Evolutionary conservation across 2,113 vertebrate genomes (phyloP).

Genomic region (Raphicerus campestris): DNA sequence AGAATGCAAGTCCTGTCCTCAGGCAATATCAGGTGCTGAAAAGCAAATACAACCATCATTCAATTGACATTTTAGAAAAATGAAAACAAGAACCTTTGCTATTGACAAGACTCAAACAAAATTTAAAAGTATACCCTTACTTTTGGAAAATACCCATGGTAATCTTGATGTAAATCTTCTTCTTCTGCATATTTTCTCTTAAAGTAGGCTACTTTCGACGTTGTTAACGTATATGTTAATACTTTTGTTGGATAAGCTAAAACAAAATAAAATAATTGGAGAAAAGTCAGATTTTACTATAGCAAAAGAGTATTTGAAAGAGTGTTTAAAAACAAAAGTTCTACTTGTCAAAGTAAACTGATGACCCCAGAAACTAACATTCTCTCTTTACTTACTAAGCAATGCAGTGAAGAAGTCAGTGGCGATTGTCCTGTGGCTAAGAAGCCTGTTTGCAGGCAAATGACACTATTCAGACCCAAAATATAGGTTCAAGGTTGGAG

Average conservation of each 20-base stretch:
- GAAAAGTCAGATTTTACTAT: background rate
- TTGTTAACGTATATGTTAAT: slow-evolving; percentile 87
- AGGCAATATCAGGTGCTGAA: slow-evolving; percentile 94
- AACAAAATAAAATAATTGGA: slow-evolving; percentile 62
- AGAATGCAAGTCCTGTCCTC: slow-evolving; percentile 98
- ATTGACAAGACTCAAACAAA: background rate
- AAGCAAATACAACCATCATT: slow-evolving; percentile 30
- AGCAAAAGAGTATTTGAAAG: background rate
- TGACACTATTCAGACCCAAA: background rate
- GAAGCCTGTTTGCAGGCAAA: background rate
- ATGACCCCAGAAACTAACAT: background rate
- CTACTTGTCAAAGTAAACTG: background rate
- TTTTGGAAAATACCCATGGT: slow-evolving; percentile 96
- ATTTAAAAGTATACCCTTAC: slow-evolving; percentile 76
- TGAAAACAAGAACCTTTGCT: accelerated
- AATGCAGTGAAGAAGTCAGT: accelerated
- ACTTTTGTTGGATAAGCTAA: slow-evolving; percentile 79
- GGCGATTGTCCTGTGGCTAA: background rate
- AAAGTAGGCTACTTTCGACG: slow-evolving; percentile 99
- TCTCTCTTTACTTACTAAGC: background rate
- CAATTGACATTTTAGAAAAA: background rate
- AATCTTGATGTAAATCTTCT: slow-evolving; percentile 95
- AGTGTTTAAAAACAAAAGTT: background rate
- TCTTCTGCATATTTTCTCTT: slow-evolving; percentile 99
- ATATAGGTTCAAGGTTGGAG: background rate